A percentile compares a stretch with the other conserved stretches of the same genome.
These are phyloP conservation scores for Drosophila serrata DNA, from an alignment of 1,140 invertebrate genomes.

Conservation along the genomic window DNA sequence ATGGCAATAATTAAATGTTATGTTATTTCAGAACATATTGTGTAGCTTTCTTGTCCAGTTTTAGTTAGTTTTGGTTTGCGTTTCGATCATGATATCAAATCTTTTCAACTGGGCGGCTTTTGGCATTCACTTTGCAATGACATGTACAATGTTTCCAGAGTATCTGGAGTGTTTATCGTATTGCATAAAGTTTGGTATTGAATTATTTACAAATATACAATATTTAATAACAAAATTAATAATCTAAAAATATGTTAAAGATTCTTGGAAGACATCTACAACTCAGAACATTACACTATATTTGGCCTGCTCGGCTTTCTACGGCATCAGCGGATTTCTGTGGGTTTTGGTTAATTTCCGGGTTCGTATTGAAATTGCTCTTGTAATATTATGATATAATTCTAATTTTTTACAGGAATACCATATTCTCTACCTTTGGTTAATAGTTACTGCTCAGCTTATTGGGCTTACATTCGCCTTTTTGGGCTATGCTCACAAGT, in stretches of 20 bases:
- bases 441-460: background rate
- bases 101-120: background rate
- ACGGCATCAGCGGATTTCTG: background rate
- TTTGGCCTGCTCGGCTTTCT: background rate
- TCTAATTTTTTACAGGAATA: background rate
- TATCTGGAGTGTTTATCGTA: background rate
- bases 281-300: accelerated
- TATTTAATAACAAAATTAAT: background rate
- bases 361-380: background rate
- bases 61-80: background rate
- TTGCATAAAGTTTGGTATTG: background rate
- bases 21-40: too few relatives aligned
- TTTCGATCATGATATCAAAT: background rate
- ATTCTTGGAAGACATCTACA: background rate
- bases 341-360: background rate
- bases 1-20: background rate
- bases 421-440: background rate
- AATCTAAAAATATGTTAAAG: background rate
- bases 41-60: too few relatives aligned
- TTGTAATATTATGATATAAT: too few relatives aligned
- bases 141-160: accelerated
- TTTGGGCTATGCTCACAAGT: background rate
- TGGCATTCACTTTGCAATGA: background rate
- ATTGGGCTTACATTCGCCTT: background rate
- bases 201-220: too few relatives aligned